phyloP scores from a whole-genome alignment of 2,797 vertebrate species.

The Leontocebus nigricollis region DNA sequence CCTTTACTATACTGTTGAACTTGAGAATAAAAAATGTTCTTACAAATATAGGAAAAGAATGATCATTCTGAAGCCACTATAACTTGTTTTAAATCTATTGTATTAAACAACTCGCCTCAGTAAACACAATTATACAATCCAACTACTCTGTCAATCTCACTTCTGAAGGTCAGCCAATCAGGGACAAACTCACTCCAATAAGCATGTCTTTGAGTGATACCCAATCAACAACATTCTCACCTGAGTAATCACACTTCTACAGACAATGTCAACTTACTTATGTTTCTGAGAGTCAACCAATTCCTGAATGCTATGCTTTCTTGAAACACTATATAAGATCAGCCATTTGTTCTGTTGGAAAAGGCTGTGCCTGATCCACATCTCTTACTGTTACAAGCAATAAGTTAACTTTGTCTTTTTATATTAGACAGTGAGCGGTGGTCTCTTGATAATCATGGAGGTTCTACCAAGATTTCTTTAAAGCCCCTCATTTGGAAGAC shows the following conservation, averaged over 20 bases:
- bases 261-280: neutral
- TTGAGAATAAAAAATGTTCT: neutral
- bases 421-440: neutral
- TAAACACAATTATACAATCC: neutral
- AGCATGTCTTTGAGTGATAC: neutral
- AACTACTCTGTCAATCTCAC: neutral
- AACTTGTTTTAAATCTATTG: slow-evolving; percentile 15
- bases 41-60: neutral
- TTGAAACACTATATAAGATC: neutral
- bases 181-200: neutral
- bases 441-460: neutral
- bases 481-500: neutral
- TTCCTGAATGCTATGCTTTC: neutral
- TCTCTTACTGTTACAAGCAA: neutral
- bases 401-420: slow-evolving; percentile 36
- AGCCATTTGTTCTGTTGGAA: neutral
- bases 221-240: neutral
- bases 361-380: neutral
- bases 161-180: neutral
- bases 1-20: slow-evolving; percentile 4
- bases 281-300: neutral
- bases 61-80: neutral
- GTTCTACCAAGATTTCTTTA: neutral
- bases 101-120: neutral
- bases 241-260: neutral